Evolutionary conservation across 35 echinoderm and acorn worm species (phyloP), one percentile per base, ranked within the genome.

Genomic region (Eucidaris tribuloides): DNA sequence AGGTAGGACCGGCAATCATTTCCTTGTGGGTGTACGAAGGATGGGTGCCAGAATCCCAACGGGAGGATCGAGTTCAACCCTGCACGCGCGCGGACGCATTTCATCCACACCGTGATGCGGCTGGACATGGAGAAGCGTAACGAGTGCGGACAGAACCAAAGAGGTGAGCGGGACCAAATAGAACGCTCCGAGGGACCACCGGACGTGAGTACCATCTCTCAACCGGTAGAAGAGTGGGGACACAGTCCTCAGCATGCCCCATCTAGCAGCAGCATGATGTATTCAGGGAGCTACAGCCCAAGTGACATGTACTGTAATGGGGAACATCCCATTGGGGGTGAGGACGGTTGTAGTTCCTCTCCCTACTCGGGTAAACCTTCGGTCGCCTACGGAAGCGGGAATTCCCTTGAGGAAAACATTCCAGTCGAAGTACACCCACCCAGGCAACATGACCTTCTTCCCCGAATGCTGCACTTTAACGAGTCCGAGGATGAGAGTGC

Each of bases 21-120:
- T 68, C 95, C 95, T 0, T 98, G 95, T 70, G 95, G 95, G 24
- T 98, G 95, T 31, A 98, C 81, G 11, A 92, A 90, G 59, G 95
- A 98, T 24, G 87, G 91, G 3, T 98, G 95, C 56, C 66, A 82
- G 4, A 98, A 98, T 74, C 45, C 28, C 5, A 58, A 20, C 25
- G 95, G 95, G 29, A 80, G 95, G 41, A 85, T 98, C n/a, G 95
- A 98, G 76, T 98, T 98, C 65, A 98, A 98, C 42, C 95, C 95
- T 24, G 62, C 85, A 23, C 82, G 87, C 42, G 95, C 93, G 17
- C 72, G 95, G 62, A 91, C 87, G 44, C 95, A 98, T 83, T 98
- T 98, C 49, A 82, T 98, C 17, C 78, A 92, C 29, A 98, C 96
- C 18, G 81, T 99, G 35, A 89, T 90, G 68, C 85, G 84, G 71